These are phyloP conservation scores for Laspeyria flexula DNA, from an alignment of 2,888 invertebrate genomes.

Conservation along the genomic window DNA sequence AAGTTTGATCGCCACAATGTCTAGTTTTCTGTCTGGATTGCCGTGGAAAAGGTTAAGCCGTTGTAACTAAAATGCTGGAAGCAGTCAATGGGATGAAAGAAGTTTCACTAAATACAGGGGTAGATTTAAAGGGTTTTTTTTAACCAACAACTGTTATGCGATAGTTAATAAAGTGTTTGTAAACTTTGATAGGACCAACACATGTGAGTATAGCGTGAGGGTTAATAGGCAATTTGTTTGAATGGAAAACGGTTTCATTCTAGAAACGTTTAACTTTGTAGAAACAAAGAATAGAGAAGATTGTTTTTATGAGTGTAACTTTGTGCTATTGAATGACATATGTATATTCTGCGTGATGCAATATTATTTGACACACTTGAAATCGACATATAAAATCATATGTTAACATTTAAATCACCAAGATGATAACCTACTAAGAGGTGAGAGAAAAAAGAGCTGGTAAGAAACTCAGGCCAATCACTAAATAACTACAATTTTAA, in stretches of 20 bases:
- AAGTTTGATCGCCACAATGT: conserved; percentile 51
- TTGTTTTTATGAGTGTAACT: neutral
- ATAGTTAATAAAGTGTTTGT: conserved; percentile 26
- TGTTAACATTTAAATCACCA: too few relatives aligned
- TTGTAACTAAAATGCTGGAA: conserved; percentile 59
- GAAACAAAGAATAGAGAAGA: neutral
- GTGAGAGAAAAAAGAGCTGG: too few relatives aligned
- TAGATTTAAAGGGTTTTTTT: conserved; percentile 24
- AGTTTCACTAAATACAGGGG: conserved; percentile 39
- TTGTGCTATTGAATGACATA: too few relatives aligned
- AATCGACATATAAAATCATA: too few relatives aligned
- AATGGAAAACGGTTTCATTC: neutral
- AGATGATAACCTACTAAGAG: too few relatives aligned
- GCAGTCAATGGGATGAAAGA: conserved; percentile 51
- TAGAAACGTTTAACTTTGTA: neutral
- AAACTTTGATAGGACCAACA: conserved; percentile 9
- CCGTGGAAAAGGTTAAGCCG: conserved; percentile 67
- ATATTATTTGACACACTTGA: too few relatives aligned
- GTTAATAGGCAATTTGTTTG: conserved; percentile 1
- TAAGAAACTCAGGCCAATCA: too few relatives aligned
- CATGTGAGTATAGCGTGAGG: neutral
- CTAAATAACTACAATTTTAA: too few relatives aligned
- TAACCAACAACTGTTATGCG: conserved; percentile 12
- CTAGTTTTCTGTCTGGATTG: conserved; percentile 72
- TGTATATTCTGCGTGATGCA: too few relatives aligned